Evolutionary conservation across 2,797 vertebrate genomes (phyloP), one percentile per base, ranked within the genome.

Genomic region (Bryconaethiops microstoma): DNA sequence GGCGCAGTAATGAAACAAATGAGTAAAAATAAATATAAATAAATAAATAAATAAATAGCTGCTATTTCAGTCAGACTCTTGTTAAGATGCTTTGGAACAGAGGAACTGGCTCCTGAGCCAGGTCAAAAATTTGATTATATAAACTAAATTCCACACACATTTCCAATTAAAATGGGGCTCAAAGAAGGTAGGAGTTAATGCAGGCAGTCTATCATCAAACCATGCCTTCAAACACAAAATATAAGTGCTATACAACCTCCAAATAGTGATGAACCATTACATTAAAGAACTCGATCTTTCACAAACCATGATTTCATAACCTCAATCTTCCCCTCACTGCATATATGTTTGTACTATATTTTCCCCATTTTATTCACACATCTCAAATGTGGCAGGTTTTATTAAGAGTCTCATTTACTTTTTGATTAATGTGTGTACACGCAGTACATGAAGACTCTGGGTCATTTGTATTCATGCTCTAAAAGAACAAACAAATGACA

Each of bases 231-330:
- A 78, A n/a, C 9, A 78, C 1, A 0, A 19, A 78, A 60, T 16
- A 9, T 14, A 67, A 52, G 23, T 10, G 7, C 57, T 6, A 68
- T 9, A 17, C 50, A 45, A 16, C 4, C 45, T 78, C 19, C 57
- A 29, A 76, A 42, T 71, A 65, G 63, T 8, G 39, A 62, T 40
- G 75, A 72, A 29, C 63, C 19, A 17, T 67, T 39, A 54, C 21
- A 7, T 48, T n/a, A 67, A 76, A 21, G 19, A 54, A 39, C n/a
- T 9, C 45, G 21, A 23, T 42, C 50, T 67, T 67, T 55, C 23
- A 21, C 6, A 57, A 57, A 6, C 52, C 16, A n/a, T 57, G 7
- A n/a, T 19, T n/a, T 57, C 17, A n/a, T 14, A 50, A 50, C 12
- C 2, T 50, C 48, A 12, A 12, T 50, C 12, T 50, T 50, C 48